Percentiles rank a stretch among this genome's conserved stretches.
phyloP scores from a whole-genome alignment of 92 coral and sea anemone species.

The Virgularia gustaviana region DNA sequence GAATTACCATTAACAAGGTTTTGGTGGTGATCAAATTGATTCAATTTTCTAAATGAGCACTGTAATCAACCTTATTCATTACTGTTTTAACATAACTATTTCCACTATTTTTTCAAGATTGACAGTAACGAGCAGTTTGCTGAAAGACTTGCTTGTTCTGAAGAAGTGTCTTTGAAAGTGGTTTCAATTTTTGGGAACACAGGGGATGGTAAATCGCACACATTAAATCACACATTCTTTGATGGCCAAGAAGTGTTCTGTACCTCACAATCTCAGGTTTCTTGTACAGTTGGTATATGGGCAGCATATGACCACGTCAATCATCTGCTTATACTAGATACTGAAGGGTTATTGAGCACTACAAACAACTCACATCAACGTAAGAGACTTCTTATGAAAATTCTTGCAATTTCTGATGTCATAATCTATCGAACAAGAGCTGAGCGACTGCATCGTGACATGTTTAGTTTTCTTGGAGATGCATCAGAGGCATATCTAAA shows the following conservation, averaged over 20 bases:
- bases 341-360: conserved; percentile 91
- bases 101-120: conserved; percentile 47
- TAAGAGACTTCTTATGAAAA: conserved; percentile 79
- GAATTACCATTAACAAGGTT: neutral
- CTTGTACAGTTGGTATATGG: conserved; percentile 99
- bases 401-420: conserved; percentile 90
- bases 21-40: neutral
- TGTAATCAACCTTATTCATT: no score
- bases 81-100: neutral
- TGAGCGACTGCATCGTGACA: conserved; percentile 86
- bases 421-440: conserved; percentile 91
- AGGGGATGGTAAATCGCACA: conserved; percentile 97
- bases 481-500: conserved; percentile 95
- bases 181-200: conserved; percentile 98
- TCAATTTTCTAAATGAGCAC: neutral
- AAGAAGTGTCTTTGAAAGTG: conserved; percentile 71
- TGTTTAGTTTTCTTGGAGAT: conserved; percentile 96
- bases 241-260: conserved; percentile 74
- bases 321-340: conserved; percentile 71
- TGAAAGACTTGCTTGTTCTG: conserved; percentile 57
- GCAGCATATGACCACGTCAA: conserved; percentile 79
- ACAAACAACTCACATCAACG: conserved; percentile 84
- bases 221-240: conserved; percentile 90
- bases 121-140: conserved; percentile 65
- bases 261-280: conserved; percentile 87